Conservation (phyloP, 2,113 vertebrate genomes). For the Cnemophilus loriae region DNA sequence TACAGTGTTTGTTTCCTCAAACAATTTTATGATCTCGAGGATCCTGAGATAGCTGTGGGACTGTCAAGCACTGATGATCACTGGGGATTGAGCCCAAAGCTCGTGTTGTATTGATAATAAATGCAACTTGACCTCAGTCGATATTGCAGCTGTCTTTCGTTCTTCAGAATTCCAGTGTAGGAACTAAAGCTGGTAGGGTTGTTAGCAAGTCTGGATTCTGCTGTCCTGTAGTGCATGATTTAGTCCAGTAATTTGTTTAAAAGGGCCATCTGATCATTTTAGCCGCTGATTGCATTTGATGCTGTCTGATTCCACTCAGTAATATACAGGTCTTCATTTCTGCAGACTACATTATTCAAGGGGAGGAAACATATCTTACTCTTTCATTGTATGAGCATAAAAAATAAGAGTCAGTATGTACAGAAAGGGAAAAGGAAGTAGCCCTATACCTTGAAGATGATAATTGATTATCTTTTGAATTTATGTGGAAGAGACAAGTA, state of each 20-base stretch:
- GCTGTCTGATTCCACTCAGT: not conserved
- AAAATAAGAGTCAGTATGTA: not conserved
- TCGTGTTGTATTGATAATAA: not conserved
- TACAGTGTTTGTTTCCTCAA: not conserved
- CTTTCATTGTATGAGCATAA: not conserved
- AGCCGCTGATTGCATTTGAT: not conserved
- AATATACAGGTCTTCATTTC: not conserved
- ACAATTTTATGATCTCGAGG: not conserved
- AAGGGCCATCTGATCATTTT: not conserved
- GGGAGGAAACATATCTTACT: not conserved
- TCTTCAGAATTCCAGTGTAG: not conserved
- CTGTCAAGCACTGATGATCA: not conserved
- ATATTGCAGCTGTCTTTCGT: not conserved
- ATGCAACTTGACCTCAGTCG: not conserved
- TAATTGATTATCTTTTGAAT: not conserved
- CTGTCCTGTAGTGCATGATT: not conserved
- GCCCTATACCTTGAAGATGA: not conserved
- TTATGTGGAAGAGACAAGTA: not conserved
- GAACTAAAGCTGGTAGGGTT: not conserved
- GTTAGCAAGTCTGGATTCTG: not conserved
- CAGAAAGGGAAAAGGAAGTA: not conserved
- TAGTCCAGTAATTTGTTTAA: not conserved
- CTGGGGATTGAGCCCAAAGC: not conserved
- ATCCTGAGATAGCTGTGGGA: not conserved
- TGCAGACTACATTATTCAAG: not conserved